phyloP scores from a whole-genome alignment of 1,140 invertebrate genomes.

The Pseudoatta argentina region DNA sequence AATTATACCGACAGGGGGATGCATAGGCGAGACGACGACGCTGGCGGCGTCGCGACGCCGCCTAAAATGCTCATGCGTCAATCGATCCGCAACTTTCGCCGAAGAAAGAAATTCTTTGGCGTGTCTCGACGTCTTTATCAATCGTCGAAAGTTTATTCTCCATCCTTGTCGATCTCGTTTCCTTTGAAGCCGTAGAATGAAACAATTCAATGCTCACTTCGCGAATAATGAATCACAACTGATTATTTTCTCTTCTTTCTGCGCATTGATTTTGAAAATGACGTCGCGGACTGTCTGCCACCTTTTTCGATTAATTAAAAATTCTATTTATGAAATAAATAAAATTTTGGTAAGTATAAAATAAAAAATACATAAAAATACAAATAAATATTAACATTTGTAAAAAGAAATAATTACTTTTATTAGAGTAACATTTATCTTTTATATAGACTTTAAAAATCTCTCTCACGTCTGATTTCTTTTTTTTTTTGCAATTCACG shows the following conservation, averaged over 20 bases:
- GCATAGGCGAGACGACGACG: constrained; percentile 6
- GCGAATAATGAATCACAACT: neutral
- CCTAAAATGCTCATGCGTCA: constrained; percentile 55
- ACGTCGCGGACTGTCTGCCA: neutral
- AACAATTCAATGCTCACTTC: no score
- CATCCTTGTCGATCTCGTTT: neutral
- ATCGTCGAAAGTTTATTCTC: neutral
- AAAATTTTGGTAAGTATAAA: neutral
- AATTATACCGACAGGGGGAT: constrained; percentile 21
- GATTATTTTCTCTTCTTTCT: neutral
- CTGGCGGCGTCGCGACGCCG: constrained; percentile 45
- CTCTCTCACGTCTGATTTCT: neutral
- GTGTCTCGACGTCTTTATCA: neutral
- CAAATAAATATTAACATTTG: neutral
- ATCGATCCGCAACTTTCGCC: constrained; percentile 58
- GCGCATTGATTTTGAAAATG: neutral
- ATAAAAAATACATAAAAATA: neutral
- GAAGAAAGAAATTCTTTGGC: constrained; percentile 6
- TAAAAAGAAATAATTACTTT: neutral
- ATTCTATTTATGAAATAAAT: neutral
- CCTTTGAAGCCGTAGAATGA: no score
- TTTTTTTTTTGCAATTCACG: neutral
- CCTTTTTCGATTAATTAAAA: neutral
- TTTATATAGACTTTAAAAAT: neutral
- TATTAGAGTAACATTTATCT: neutral